Evolutionary conservation across 2,797 vertebrate genomes (phyloP), one percentile per base, ranked within the genome.

Genomic region (Ctenochaetus hawaiiensis): DNA sequence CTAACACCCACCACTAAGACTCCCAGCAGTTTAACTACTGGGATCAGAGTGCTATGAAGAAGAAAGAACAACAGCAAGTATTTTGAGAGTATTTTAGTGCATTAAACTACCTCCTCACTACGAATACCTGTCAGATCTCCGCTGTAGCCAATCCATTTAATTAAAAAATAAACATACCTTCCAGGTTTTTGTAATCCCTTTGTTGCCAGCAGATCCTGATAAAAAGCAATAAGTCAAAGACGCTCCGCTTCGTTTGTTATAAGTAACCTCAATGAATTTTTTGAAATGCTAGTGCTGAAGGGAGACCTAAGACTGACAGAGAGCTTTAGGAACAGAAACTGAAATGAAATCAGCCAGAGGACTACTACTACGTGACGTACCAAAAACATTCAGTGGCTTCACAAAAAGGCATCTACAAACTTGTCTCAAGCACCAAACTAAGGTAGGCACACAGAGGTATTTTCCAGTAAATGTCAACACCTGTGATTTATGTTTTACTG

Each of bases 311-410:
- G 37, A 61, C 17, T 34, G 22, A 75, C 58, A 72, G 58, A 75
- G 37, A 52, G 56, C 45, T 65, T 52, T 8, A 71, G 69, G 61
- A 87, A 77, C 45, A 67, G 72, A 86, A 83, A 86, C 52, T 70
- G 72, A 85, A 84, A 86, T 41, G 14, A 70, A 47, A 5, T 30
- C 6, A 3, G 37, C 3, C 18, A 57, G 65, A 39, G 79, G 54
- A 78, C 43, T 10, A 26, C 43, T n/a, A 22, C 17, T 62, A 37
- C 18, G 37, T 22, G 26, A 78, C 3, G 4, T 45, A 34, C 6
- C 30, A n/a, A 53, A 69, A 65, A 45, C 57, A 2, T 0, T 17
- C 30, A 20, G 23, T 20, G 12, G 47, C 17, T 53, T 47, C 9
- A 20, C 51, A 68, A 51, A 43, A 64, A 67, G n/a, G 9, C 16